Base-by-base conservation (phyloP, 2,888 invertebrate genomes). In the Himalopsyche tibetana region DNA sequence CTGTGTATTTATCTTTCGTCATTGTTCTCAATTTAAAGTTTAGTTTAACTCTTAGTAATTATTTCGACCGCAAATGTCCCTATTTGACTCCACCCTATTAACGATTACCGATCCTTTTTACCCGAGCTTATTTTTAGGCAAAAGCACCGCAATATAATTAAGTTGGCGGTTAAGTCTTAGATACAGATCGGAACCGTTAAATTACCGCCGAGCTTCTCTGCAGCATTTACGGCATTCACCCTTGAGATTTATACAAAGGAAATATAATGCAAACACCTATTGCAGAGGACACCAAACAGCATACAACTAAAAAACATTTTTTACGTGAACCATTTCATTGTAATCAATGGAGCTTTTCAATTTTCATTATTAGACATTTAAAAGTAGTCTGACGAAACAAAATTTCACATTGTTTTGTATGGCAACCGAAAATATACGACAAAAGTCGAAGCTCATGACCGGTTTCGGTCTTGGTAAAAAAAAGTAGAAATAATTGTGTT, bases 151-250 rank as follows among this genome's bases (percentile, higher is more conserved):
- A 63, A 63, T 63, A 63, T 63, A 63, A 63, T 63, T 63, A 63
- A 63, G 63, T 63, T 63, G 19, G 63, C 19, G 63, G 63, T 63
- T 19, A 19, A 19, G 19, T 19, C 5, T 63, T 63, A 63, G 19
- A 63, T 63, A 63, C 63, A 63, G 63, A 63, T 63, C 63, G 63
- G 19, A 63, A 63, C 63, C 63, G 63, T 63, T 63, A 63, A 63
- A 63, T 63, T 63, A 63, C 63, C 19, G 63, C 19, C 28, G 63
- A 85, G 82, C 82, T 85, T 85, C 85, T 85, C 51, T 82, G 85
- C 81, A 81, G 82, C 85, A 85, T 85, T 85, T 85, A 85, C 82
- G 19, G 85, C 82, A 82, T 82, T 85, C 81, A 85, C 85, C 82
- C 63, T 19, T 19, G 69, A 85, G 85, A 85, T 85, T 85, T 85